These are phyloP conservation scores for Coendou prehensilis DNA, from an alignment of 2,797 vertebrate species.

Conservation along the genomic window DNA sequence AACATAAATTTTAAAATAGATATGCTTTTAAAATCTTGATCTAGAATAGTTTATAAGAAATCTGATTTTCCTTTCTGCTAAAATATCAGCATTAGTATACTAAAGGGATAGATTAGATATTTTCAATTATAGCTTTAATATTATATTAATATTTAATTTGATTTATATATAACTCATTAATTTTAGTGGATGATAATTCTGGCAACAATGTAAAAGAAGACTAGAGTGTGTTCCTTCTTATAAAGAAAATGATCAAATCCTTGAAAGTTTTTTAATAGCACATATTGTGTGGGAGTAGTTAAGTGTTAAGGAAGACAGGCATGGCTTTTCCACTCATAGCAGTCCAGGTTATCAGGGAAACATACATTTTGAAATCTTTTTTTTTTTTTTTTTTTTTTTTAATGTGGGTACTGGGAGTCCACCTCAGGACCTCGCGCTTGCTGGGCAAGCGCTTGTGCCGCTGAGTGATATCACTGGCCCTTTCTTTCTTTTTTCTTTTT, in stretches of 20 bases:
- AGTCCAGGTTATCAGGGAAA: not conserved
- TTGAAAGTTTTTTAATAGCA: not conserved
- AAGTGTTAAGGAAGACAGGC: not conserved
- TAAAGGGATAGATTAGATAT: not conserved
- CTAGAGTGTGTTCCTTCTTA: not conserved
- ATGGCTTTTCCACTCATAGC: not conserved
- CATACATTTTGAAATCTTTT: not conserved
- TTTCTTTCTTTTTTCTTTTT: too few species aligned
- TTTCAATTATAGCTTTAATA: not conserved
- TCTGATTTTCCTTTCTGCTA: not conserved
- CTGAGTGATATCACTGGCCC: too few species aligned
- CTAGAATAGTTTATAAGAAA: not conserved
- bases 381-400: too few species aligned
- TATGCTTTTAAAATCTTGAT: not conserved
- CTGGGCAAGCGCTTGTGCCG: too few species aligned
- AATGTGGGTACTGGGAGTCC: too few species aligned
- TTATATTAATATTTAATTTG: not conserved
- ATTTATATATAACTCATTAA: not conserved
- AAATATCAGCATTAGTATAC: not conserved
- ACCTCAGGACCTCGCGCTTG: too few species aligned
- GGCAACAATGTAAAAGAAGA: not conserved
- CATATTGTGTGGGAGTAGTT: not conserved
- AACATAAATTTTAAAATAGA: not conserved
- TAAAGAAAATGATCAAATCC: not conserved
- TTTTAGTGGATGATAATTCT: not conserved